Percentiles rank a stretch among this genome's conserved stretches.
These are phyloP conservation scores for Lithophane socia DNA, from an alignment of 2,888 invertebrate genomes.

Conservation along the genomic window DNA sequence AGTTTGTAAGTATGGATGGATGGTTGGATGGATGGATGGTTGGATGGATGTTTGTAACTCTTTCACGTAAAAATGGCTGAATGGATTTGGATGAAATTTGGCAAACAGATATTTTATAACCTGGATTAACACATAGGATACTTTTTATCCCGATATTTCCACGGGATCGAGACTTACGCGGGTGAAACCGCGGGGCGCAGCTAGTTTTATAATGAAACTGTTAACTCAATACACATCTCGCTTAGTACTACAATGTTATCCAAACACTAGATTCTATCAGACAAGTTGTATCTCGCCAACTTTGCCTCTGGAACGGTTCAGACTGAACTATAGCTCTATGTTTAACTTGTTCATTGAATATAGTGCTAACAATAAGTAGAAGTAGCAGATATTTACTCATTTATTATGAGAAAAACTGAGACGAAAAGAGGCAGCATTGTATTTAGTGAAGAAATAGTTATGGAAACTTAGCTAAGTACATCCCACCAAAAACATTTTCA, in stretches of 20 bases:
- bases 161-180: too few relatives aligned
- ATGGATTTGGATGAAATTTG: too few relatives aligned
- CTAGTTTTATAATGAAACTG: not conserved
- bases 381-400: constrained; percentile 21
- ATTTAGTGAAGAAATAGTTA: not conserved
- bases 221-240: constrained; percentile 9
- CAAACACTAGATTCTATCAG: constrained; percentile 34
- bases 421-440: not conserved
- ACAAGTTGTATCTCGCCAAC: constrained; percentile 35
- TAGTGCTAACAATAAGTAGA: constrained; percentile 13
- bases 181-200: too few relatives aligned
- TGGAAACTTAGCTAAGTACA: not conserved
- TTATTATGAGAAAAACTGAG: not conserved
- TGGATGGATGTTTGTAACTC: too few relatives aligned
- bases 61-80: too few relatives aligned
- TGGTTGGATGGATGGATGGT: too few relatives aligned
- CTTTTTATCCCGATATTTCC: too few relatives aligned
- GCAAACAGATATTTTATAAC: too few relatives aligned
- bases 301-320: constrained; percentile 20
- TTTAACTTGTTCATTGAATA: constrained; percentile 43
- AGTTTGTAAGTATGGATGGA: too few relatives aligned
- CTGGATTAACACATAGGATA: too few relatives aligned
- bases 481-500: too few relatives aligned
- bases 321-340: constrained; percentile 31
- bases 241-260: constrained; percentile 32